Percentiles rank a stretch among this genome's conserved stretches.
phyloP scores from a whole-genome alignment of 2,888 invertebrate genomes.

The Drosophila colorata region DNA sequence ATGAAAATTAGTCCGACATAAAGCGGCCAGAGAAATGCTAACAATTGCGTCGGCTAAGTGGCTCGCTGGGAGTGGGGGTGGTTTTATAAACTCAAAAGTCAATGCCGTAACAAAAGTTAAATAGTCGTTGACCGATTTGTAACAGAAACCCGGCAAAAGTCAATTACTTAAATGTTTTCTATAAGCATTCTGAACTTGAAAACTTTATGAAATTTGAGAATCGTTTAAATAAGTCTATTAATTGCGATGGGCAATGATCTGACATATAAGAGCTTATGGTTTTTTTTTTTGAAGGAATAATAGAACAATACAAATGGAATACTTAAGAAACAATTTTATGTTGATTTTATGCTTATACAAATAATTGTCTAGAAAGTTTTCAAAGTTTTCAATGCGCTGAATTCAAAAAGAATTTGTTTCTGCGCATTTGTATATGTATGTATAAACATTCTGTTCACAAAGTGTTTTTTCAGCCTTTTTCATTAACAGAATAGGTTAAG shows the following conservation, averaged over 20 bases:
- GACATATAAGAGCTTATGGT: background rate
- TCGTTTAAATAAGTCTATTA: background rate
- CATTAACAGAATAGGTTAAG: background rate
- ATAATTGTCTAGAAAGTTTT: conserved; percentile 18
- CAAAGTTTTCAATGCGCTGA: background rate
- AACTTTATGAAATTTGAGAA: conserved; percentile 13
- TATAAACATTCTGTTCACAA: background rate
- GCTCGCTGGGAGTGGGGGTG: background rate
- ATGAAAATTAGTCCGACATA: conserved; percentile 20
- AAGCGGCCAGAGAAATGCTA: conserved; percentile 22
- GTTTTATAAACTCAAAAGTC: conserved; percentile 7
- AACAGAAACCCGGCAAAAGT: conserved; percentile 31
- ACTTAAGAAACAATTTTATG: background rate
- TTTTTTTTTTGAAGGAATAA: background rate
- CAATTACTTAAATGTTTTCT: conserved; percentile 19
- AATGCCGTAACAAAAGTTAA: conserved; percentile 28
- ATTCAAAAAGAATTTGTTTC: background rate
- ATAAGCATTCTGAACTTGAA: background rate
- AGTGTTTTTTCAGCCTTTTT: background rate
- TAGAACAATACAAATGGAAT: background rate
- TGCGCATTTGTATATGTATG: background rate
- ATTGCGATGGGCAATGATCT: conserved; percentile 8
- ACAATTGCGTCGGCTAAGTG: background rate
- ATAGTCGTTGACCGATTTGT: conserved; percentile 27
- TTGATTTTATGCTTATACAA: background rate